These are phyloP conservation scores for mouse (Mus musculus) DNA, from an alignment of 2,113 vertebrate genomes.

Conservation along the genomic window GRCm39 chrX:140126001-140126500, in stretches of 20 bases:
- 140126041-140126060: background rate
- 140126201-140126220: too few species aligned
- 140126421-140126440: constrained; percentile 50
- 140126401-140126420: background rate
- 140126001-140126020: background rate
- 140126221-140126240: too few species aligned
- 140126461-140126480: too few species aligned
- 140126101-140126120: background rate
- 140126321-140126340: background rate
- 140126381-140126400: background rate
- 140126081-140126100: background rate
- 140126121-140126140: background rate
- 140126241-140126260: too few species aligned
- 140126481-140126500: too few species aligned
- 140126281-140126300: too few species aligned
- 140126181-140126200: too few species aligned
- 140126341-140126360: background rate
- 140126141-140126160: too few species aligned
- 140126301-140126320: too few species aligned
- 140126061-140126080: background rate
- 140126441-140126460: background rate
- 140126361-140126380: background rate
- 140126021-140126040: background rate
- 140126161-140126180: too few species aligned
- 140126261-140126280: too few species aligned